Evolutionary conservation across 2,888 invertebrate species (phyloP).

Genomic region (Yponomeuta plumbellus): DNA sequence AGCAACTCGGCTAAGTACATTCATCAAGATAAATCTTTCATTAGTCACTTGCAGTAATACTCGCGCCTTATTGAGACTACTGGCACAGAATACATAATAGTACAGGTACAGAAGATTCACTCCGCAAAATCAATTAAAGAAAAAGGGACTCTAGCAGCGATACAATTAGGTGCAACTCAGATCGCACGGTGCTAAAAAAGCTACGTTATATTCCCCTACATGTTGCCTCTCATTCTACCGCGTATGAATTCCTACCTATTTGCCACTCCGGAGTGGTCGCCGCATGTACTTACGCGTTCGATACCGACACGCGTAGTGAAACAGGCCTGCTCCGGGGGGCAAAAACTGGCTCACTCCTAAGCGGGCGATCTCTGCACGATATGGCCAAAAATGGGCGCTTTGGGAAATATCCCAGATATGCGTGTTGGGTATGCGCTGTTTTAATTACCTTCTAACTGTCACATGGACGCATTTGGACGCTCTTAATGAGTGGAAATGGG

Average conservation of each 20-base stretch:
- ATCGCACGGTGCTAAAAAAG: too few relatives aligned
- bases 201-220: too few relatives aligned
- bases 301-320: too few relatives aligned
- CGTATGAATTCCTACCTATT: too few relatives aligned
- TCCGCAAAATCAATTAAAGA: too few relatives aligned
- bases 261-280: too few relatives aligned
- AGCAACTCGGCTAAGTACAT: conserved; percentile 22
- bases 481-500: conserved; percentile 2
- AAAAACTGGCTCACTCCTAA: conserved; percentile 38
- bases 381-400: conserved; percentile 40
- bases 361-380: conserved; percentile 11
- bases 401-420: conserved; percentile 54
- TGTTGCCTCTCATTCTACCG: too few relatives aligned
- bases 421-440: conserved; percentile 34
- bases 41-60: conserved; percentile 30
- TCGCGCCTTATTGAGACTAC: conserved; percentile 40
- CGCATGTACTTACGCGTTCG: too few relatives aligned
- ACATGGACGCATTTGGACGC: background rate
- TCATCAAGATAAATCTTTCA: conserved; percentile 58
- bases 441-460: conserved; percentile 29
- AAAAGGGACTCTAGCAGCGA: too few relatives aligned
- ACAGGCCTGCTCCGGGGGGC: conserved; percentile 28
- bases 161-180: too few relatives aligned
- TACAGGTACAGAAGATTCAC: too few relatives aligned
- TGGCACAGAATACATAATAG: too few relatives aligned